These are phyloP conservation scores for Zenarchopterus dispar DNA, from an alignment of 2,797 vertebrate species.

Conservation along the genomic window DNA sequence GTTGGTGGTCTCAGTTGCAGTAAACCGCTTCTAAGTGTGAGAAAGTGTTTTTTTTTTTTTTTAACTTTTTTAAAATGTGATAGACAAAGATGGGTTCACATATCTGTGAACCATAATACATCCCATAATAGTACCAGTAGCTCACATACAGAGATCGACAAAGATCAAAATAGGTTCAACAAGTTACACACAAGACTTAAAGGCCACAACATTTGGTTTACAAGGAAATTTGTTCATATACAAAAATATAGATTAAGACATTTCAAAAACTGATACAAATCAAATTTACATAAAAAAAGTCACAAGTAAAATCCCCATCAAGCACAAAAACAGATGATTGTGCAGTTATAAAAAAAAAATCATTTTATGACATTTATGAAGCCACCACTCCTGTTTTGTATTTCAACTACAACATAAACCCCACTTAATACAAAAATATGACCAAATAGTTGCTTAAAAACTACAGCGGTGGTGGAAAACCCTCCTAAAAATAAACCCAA, in stretches of 20 bases:
- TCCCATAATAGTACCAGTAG: neutral
- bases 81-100: neutral
- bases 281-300: no score
- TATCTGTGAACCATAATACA: neutral
- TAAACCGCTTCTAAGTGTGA: neutral
- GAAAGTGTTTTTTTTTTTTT: neutral
- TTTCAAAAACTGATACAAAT: constrained; percentile 8
- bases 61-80: neutral
- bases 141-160: no score
- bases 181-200: no score
- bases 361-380: neutral
- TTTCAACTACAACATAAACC: constrained; percentile 11
- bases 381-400: neutral
- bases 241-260: neutral
- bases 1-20: neutral
- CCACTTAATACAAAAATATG: neutral
- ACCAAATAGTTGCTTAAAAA: neutral
- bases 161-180: no score
- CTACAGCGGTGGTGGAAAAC: constrained; percentile 1
- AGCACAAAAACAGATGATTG: constrained; percentile 13
- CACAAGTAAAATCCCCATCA: no score
- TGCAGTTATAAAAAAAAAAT: neutral
- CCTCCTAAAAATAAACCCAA: constrained; percentile 1
- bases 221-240: neutral
- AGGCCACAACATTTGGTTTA: neutral